A percentile compares a stretch with the other conserved stretches of the same genome.
phyloP scores from a whole-genome alignment of 2,888 invertebrate species.

The Pyrrhosoma nymphula region DNA sequence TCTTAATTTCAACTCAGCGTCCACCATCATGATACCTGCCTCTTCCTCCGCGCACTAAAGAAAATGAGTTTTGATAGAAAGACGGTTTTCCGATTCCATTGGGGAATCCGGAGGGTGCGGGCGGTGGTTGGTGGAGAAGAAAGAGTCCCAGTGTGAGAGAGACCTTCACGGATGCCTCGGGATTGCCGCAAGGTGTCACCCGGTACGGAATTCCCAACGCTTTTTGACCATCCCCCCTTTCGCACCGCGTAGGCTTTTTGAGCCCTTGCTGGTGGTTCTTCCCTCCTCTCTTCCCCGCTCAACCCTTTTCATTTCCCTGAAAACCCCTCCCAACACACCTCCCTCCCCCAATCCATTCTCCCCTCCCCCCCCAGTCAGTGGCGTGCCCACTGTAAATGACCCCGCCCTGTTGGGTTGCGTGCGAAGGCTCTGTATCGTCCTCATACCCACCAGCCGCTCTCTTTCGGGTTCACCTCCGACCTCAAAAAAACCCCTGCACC shows the following conservation, averaged over 20 bases:
- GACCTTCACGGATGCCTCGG: neutral
- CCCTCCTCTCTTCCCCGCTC: neutral
- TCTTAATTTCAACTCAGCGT: neutral
- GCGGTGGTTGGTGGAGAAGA: neutral
- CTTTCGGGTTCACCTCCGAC: slow-evolving; percentile 66
- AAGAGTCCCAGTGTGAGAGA: neutral
- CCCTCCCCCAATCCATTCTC: neutral
- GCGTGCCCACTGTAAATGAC: slow-evolving; percentile 37
- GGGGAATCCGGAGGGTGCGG: neutral
- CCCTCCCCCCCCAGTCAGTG: neutral
- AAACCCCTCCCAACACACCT: neutral
- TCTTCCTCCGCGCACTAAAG: neutral
- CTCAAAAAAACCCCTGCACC: slow-evolving; percentile 72
- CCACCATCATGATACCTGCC: neutral
- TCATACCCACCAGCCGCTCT: neutral
- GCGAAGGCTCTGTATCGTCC: slow-evolving; percentile 50
- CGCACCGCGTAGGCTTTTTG: neutral
- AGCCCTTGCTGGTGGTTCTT: neutral
- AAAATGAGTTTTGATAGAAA: neutral
- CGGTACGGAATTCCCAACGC: neutral
- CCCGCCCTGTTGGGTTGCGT: slow-evolving; percentile 56
- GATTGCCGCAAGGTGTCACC: neutral
- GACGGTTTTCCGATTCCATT: neutral
- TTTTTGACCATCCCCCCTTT: neutral
- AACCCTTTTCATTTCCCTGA: neutral